phyloP scores from a whole-genome alignment of 2,113 vertebrate genomes.

The Petroica traversi region DNA sequence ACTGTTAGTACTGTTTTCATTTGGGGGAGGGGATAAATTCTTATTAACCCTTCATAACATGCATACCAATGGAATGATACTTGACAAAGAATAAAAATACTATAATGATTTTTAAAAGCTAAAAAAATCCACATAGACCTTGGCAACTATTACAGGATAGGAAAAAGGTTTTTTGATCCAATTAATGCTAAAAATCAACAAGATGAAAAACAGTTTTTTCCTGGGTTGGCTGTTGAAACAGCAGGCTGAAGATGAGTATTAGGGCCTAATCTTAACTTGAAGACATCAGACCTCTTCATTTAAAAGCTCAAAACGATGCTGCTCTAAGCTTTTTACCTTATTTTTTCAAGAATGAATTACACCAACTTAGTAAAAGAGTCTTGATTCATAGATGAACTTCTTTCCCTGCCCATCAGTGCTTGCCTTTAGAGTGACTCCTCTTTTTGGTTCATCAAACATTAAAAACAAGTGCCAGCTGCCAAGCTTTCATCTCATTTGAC shows the following conservation, averaged over 20 bases:
- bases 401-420: neutral
- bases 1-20: neutral
- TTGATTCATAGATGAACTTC: neutral
- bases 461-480: slow-evolving; percentile 5
- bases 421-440: neutral
- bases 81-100: neutral
- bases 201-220: neutral
- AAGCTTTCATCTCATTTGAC: neutral
- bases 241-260: neutral
- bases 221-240: neutral
- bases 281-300: neutral
- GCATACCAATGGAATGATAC: neutral
- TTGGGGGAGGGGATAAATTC: accelerated
- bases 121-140: neutral
- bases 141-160: neutral
- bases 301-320: neutral
- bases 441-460: neutral
- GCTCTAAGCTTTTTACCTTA: neutral
- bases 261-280: neutral
- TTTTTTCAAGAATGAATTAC: neutral
- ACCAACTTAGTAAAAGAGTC: neutral
- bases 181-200: neutral
- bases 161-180: neutral
- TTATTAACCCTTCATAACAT: neutral
- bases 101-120: neutral